Base-by-base conservation (phyloP, 2,888 invertebrate species). In the Cataglyphis altisquamis region DNA sequence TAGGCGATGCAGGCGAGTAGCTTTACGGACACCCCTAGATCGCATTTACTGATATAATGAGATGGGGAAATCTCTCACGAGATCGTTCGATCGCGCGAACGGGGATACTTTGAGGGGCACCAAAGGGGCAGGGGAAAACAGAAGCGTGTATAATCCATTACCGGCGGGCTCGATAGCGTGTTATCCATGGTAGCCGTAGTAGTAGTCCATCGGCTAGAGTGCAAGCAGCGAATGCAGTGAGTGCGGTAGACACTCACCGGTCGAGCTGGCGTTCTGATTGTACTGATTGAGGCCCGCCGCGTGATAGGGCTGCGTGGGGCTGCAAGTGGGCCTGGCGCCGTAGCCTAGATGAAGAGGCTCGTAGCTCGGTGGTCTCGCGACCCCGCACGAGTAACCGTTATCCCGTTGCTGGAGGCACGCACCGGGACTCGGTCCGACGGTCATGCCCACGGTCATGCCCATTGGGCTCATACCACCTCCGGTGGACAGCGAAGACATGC, bases 231-330 rank as follows among this genome's bases (percentile, higher is more conserved):
- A 94, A 94, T 95, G 95, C 92, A 95, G 95, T 93, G 95, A 94
- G 94, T 95, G 95, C 93, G 94, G 95, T 92, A 94, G 94, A 95
- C 95, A 95, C 95, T 95, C 95, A 94, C 95, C 95, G 93, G 95
- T 95, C 93, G 94, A 94, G 92, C 94, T 94, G 94, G 94, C 92
- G 91, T 94, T 94, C 91, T 94, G 94, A 91, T 94, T 94, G 93
- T 94, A 94, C 91, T 94, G 94, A 88, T 94, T 94, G 90, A 94
- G 93, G 82, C 95, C 94, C 87, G 91, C 90, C 70, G 92, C 90
- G 94, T 97, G 97, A 95, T 96, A 96, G 55, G 96, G 96, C 94
- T 96, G 97, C 89, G 96, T 97, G 94, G 95, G 97, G 95, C 95
- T 97, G 96, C 95, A 97, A 93, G 96, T 96, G 62, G 96, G 96